These are phyloP conservation scores for Zoanthus gigantus DNA, from an alignment of 92 coral and sea anemone species.

Conservation along the genomic window DNA sequence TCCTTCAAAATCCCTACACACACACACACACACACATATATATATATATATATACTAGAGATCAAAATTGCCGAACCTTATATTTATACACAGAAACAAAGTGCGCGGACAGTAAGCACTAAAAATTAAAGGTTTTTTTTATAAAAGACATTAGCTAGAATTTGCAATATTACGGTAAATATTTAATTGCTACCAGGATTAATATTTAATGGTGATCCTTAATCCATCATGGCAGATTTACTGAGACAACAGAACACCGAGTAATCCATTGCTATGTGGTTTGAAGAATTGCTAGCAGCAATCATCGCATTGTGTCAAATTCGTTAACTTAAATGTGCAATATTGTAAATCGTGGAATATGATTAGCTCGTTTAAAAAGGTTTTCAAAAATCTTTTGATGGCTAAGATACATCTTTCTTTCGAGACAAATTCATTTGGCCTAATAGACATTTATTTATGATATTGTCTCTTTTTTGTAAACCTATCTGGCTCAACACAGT, in stretches of 20 bases:
- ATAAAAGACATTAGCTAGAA: background rate
- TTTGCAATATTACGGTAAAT: slow-evolving; percentile 7
- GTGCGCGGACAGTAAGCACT: background rate
- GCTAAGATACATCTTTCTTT: no score
- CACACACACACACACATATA: no score
- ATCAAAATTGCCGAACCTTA: background rate
- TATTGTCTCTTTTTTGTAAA: no score
- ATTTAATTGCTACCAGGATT: background rate
- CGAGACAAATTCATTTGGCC: no score
- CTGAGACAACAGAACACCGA: background rate
- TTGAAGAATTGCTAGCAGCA: background rate
- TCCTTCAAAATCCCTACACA: background rate
- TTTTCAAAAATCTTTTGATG: no score
- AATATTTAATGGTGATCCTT: slow-evolving; percentile 10
- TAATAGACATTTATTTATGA: no score
- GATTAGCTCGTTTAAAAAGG: no score
- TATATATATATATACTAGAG: no score
- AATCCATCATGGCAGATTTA: background rate
- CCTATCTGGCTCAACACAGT: no score
- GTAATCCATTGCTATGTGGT: background rate
- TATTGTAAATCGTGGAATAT: no score
- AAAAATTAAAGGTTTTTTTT: background rate
- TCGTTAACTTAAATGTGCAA: background rate
- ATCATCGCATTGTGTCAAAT: background rate
- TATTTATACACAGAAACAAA: background rate